Base-by-base conservation (phyloP, 2,888 invertebrate genomes). In the Heliconius cydno region DNA sequence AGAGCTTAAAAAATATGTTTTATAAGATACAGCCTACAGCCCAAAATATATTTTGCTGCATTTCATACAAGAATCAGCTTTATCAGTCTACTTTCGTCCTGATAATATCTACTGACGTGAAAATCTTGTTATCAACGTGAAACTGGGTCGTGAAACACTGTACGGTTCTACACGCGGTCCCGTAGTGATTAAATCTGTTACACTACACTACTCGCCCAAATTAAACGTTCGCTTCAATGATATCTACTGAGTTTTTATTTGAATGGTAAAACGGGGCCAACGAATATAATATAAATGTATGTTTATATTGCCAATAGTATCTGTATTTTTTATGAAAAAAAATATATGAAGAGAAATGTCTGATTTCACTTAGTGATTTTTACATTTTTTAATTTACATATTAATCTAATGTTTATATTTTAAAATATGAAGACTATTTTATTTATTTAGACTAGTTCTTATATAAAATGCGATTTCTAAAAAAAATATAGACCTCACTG, bases 41-140 rank as follows among this genome's bases (percentile, higher is more conserved):
- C 1, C 9, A 65, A 65, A 65, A 65, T 9, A 66, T 68, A 38
- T 65, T 68, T 22, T n/a, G 12, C 38, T 68, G 22, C n/a, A 70
- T 70, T 70, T 70, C 13, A 70, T 15, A 41, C 41, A 25, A 25
- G 7, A 25, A 41, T 46, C 70, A 70, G 25, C 70, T 41, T 38
- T 41, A 70, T 70, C 70, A 46, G 15, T 41, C 7, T 19, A 70
- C n/a, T 46, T 25, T 15, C 15, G 15, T 25, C 3, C 57, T 76
- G 70, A 66, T 67, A 81, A 77, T 19, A 76, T 68, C 52, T 46
- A 75, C 71, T 63, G 82, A 83, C 80, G 83, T 76, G 83, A 81
- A 82, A 84, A 84, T 84, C 80, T 83, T 83, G 81, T 78, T 80
- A 82, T 82, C 82, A 80, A 74, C 77, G 41, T 72, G 63, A 66